Evolutionary conservation across 2,888 invertebrate genomes (phyloP), one percentile per base, ranked within the genome.

Genomic region (Allacma fusca): DNA sequence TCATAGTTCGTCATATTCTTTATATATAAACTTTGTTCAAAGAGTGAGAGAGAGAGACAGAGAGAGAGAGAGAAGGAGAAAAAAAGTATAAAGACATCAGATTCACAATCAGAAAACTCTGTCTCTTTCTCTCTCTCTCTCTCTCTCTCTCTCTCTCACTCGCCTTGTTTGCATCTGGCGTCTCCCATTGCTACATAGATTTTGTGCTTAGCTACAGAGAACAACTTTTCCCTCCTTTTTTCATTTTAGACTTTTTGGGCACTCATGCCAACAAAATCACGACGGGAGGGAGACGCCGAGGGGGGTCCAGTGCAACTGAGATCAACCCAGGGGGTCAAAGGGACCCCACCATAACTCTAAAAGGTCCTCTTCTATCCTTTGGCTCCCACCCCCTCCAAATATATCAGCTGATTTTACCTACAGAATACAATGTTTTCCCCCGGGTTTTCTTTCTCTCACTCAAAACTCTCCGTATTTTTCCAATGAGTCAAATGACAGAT

Each of bases 281-380:
- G 79, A 79, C 80, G 80, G 83, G 83, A 82, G 83, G 81, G 80
- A 78, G 73, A 80, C 79, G 71, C 75, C 80, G 76, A 78, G 78
- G 81, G 83, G 81, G 82, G 83, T 79, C 80, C 78, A 76, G 70
- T 79, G 81, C 80, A 82, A 82, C 82, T 81, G 82, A 81, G 82
- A 81, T 81, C 80, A 75, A 70, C 77, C 76, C 81, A 81, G 81
- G 83, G 83, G 83, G 80, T 81, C 82, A 81, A 78, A 82, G 82
- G 83, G 83, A 83, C 83, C 83, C 82, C 83, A 83, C 83, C 82
- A 83, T 81, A 81, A 83, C 81, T 83, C 79, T 80, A 62, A 74
- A 75, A 75, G 75, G 77, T 74, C 80, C 76, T 79, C 80, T 72
- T 68, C 77, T 29, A 26, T 62, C 62, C 73, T 50, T 50, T 59